A percentile compares a stretch with the other conserved stretches of the same genome.
Evolutionary conservation across 2,888 invertebrate species (phyloP).

Genomic region (Ophioninae sp.): DNA sequence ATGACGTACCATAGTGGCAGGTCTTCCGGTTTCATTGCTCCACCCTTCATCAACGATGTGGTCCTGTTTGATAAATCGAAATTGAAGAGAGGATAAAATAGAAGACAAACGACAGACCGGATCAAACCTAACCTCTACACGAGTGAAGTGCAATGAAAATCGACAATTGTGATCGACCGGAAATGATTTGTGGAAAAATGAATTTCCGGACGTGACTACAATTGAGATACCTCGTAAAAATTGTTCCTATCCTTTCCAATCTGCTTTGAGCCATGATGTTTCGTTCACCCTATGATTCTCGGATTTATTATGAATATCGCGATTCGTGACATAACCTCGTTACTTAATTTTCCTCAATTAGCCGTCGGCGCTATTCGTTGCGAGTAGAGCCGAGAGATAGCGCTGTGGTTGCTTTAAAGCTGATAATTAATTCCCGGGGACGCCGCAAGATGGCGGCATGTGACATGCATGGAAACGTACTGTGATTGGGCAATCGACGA

Average conservation of each 20-base stretch:
- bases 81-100: background rate
- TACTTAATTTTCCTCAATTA: constrained; percentile 9
- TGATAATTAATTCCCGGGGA: no score
- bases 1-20: constrained; percentile 96
- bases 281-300: constrained; percentile 32
- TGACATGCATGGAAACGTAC: no score
- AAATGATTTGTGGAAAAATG: constrained; percentile 28
- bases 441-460: no score
- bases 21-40: constrained; percentile 90
- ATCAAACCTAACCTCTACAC: constrained; percentile 28
- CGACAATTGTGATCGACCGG: background rate
- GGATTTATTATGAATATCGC: constrained; percentile 3
- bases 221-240: constrained; percentile 73
- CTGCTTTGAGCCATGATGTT: constrained; percentile 77
- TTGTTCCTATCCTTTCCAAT: constrained; percentile 77
- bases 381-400: no score
- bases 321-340: constrained; percentile 37
- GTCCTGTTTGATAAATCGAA: constrained; percentile 82
- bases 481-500: no score
- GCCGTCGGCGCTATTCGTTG: no score
- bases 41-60: constrained; percentile 89
- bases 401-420: no score
- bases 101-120: constrained; percentile 3
- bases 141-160: background rate
- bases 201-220: background rate